Evolutionary conservation across 2,113 vertebrate genomes (phyloP).

Genomic region (Centropristis striata): DNA sequence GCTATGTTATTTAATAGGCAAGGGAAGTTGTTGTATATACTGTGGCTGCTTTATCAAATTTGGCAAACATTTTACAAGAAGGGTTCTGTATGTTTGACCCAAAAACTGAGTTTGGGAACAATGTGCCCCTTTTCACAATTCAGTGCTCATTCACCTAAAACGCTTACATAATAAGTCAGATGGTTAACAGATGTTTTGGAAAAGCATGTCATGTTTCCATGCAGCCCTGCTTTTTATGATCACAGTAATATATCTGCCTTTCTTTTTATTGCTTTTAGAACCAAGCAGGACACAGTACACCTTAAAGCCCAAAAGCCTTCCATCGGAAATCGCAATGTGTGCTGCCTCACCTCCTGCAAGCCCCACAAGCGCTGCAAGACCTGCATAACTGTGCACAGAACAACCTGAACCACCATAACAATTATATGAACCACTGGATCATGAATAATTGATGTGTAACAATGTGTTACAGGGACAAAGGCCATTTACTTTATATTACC

Average conservation of each 20-base stretch:
- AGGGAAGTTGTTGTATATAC: background rate
- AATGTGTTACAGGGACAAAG: background rate
- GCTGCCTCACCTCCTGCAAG: slow-evolving; percentile 10
- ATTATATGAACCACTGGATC: no score
- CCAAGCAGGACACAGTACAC: slow-evolving; percentile 66
- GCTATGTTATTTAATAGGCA: background rate
- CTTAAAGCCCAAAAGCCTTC: slow-evolving; percentile 57
- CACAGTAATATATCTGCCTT: background rate
- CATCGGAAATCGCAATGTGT: slow-evolving; percentile 82
- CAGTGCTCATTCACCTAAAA: background rate
- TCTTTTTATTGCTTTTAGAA: slow-evolving; percentile 65
- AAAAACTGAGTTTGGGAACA: background rate
- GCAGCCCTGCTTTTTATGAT: background rate
- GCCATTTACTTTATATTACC: background rate
- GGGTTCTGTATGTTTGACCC: background rate
- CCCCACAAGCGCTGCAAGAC: slow-evolving; percentile 12
- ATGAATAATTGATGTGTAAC: no score
- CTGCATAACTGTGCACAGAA: slow-evolving; percentile 28
- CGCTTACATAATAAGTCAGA: background rate
- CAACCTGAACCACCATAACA: background rate
- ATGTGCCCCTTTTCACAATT: background rate
- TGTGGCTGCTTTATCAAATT: background rate
- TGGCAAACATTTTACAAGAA: background rate
- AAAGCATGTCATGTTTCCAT: background rate
- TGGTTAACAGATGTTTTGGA: background rate